Base-by-base conservation (phyloP, 2,797 vertebrate species). In the Xiphorhynchus erythropygius region DNA sequence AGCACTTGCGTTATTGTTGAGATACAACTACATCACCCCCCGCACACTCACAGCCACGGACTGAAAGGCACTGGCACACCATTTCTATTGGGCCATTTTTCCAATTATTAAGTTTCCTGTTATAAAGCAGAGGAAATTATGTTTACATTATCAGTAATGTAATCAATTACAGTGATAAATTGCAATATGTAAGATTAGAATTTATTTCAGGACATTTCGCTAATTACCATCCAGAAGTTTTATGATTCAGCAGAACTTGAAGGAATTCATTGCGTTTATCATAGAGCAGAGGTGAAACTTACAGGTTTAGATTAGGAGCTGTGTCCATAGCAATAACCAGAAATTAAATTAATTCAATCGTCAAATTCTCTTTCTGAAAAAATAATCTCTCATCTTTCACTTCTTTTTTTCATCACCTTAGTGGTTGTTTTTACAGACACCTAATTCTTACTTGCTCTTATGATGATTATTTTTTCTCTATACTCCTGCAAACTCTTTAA, bases 41-140 rank as follows among this genome's bases (percentile, higher is more conserved):
- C 74, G 30, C 53, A 73, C 0, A 0, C 41, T 49, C 64, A 27
- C 32, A 67, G 62, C 59, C 39, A 16, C 6, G 11, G 22, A 57
- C 53, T 42, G 35, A 77, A 73, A 69, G 67, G 71, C 83, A 89
- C 53, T 68, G 81, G 79, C n/a, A 14, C 3, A 4, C 32, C 39
- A n/a, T 19, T 62, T 70, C 59, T 42, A 19, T 57, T 33, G 39
- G 41, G 53, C 44, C 69, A 32, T 87, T 92, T 83, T 78, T 11
- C 57, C 64, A 74, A 4, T 57, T n/a, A 94, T 89, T 93, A 79
- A 91, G 68, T 90, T 93, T 89, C 80, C 35, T 88, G 75, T n/a
- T 92, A 80, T 32, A 80, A 94, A 75, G 50, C 59, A 84, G 73
- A 78, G 52, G 71, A 93, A 97, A 96, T 95, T 89, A 84, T 70